phyloP scores from a whole-genome alignment of 2,797 vertebrate genomes.

The Aeoliscus strigatus region DNA sequence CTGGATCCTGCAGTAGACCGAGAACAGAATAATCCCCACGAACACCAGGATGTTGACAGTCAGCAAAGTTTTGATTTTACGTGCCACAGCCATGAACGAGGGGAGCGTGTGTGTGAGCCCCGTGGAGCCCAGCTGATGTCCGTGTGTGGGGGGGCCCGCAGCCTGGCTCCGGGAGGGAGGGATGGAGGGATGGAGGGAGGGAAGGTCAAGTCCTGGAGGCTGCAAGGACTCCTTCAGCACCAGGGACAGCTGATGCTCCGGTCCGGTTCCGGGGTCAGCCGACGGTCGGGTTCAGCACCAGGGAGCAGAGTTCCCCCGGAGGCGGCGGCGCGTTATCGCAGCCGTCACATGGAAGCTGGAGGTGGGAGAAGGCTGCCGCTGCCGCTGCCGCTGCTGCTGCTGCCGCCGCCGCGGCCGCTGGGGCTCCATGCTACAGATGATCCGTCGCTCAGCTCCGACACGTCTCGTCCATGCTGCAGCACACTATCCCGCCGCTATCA shows the following conservation, averaged over 20 bases:
- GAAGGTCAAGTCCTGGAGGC: conserved; percentile 40
- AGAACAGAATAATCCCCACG: conserved; percentile 95
- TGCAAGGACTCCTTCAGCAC: conserved; percentile 74
- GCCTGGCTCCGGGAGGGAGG: conserved; percentile 17
- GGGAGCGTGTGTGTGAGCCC: conserved; percentile 56
- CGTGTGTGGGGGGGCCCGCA: conserved; percentile 48
- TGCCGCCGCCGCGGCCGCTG: conserved; percentile 8
- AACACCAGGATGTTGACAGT: conserved; percentile 97
- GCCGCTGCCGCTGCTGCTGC: conserved; percentile 6
- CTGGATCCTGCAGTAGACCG: conserved; percentile 96
- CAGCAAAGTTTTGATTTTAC: conserved; percentile 98
- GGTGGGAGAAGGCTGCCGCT: conserved; percentile 21
- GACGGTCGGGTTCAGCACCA: conserved; percentile 85
- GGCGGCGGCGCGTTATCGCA: conserved; percentile 30
- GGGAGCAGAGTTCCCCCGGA: conserved; percentile 61
- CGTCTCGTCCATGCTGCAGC: conserved; percentile 42
- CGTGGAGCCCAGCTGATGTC: conserved; percentile 70
- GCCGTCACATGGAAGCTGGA: conserved; percentile 36
- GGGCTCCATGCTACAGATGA: conserved; percentile 24
- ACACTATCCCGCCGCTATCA: conserved; percentile 25
- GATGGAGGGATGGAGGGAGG: background rate
- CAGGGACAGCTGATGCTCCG: conserved; percentile 54
- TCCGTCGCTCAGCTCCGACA: conserved; percentile 39
- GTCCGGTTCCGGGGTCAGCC: no score
- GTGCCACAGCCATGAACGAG: conserved; percentile 93